Base-by-base conservation (phyloP, 2,113 vertebrate species). In the Sinocyclocheilus anshuiensis region DNA sequence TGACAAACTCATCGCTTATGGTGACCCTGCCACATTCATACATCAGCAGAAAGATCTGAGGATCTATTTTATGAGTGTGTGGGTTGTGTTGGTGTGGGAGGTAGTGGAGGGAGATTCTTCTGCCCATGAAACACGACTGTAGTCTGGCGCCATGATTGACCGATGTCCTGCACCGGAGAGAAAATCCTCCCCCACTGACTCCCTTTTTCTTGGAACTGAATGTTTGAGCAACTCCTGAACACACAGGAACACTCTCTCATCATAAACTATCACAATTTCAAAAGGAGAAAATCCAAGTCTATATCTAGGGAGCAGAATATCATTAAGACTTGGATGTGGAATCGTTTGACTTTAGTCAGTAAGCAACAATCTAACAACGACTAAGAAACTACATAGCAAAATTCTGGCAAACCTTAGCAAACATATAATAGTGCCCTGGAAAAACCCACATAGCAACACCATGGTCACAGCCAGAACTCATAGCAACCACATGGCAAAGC, bases 1-100 rank as follows among this genome's bases (percentile, higher is more conserved):
- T 74, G 76, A 57, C 85, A 55, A 78, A 87, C 74, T 86, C 76
- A 88, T 55, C 78, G 26, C 36, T 69, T 81, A 77, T 74, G 87
- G 72, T 86, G 80, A 85, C 79, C 83, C 78, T 77, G 26, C 77
- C 50, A 39, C 33, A 50, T 69, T 55, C 39, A 77, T 65, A 59
- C n/a, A 55, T 84, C 36, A 80, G 50, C 65, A 72, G 26, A 75
- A 57, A 39, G 36, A 75, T 20, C 67, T 77, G 24, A 57, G 59
- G 18, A 61, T 57, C 13, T 76, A 42, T 77, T 53, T 48, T 20
- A 29, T 81, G 42, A 22, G 69, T 72, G 29, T 84, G 42, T 81
- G 42, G 57, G 75, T 84, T 55, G 63, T 63, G 75, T 53, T 45
- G 4, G 84, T 63, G 83, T 84, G 63, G 76, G 78, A 77, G 61